Evolutionary conservation across 1,140 invertebrate species (phyloP), one percentile per base, ranked within the genome.

Genomic region (Mizuhopecten yessoensis): DNA sequence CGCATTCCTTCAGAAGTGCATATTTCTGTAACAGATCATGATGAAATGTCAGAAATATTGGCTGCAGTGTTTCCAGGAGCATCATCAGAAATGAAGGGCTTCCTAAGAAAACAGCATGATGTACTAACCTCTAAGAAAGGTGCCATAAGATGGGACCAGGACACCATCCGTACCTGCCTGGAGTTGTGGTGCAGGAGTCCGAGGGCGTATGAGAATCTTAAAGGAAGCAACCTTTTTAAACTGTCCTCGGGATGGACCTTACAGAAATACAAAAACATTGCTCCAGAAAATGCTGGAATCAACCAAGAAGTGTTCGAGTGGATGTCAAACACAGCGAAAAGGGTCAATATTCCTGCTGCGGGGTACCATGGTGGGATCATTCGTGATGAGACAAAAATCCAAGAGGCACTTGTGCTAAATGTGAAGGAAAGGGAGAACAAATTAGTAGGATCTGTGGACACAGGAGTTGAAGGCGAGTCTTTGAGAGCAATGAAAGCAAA

Each of bases 341-440:
- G 87, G n/a, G 23, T 33, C 10, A 49, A 36, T 33, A 33, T 91
- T 33, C 88, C 88, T 34, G 29, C 11, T n/a, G 39, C 42, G 39
- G 88, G 91, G 13, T 89, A 86, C n/a, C 34, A 34, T 57, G 91
- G 91, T 39, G 88, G 88, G 29, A 39, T 91, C n/a, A 34, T 90
- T 34, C 87, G 34, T 87, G 39, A 90, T 89, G 87, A 92, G 86
- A 92, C 89, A 34, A 90, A 90, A 90, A 86, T 92, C 10, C 87
- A 92, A 39, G n/a, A 89, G 34, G 89, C 90, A 34, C 34, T 92
- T 20, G 88, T 92, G 34, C 33, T 92, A 17, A 86, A 90, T 34
- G 89, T 88, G 33, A 89, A 42, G 75, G 90, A 86, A 42, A 57
- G 89, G 7, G 39, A 90, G 49, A 42, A 34, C 34, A 89, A 39